phyloP scores from a whole-genome alignment of 2,797 vertebrate species.

The Arnoldichthys spilopterus region DNA sequence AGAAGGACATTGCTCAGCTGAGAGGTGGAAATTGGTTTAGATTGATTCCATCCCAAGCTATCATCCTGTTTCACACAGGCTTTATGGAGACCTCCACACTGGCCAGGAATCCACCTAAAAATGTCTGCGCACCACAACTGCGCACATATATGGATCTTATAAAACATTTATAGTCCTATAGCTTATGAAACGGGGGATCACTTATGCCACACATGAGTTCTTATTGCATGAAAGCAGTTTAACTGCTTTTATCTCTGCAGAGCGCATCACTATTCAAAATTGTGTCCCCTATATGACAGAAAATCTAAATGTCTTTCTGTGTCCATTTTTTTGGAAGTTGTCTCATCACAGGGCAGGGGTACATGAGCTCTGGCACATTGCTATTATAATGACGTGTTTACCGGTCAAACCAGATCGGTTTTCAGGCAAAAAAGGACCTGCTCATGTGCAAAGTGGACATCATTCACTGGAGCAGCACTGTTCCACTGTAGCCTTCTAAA shows the following conservation, averaged over 20 bases:
- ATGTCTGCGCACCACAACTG: not conserved
- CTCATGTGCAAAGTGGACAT: no score
- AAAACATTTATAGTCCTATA: not conserved
- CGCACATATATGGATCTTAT: not conserved
- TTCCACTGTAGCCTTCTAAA: no score
- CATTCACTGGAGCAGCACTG: no score
- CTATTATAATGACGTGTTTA: no score
- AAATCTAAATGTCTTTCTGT: not conserved
- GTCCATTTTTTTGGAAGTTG: not conserved
- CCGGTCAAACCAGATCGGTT: no score
- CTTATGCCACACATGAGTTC: not conserved
- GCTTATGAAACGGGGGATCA: not conserved
- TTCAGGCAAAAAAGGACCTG: no score
- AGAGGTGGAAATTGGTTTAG: slow-evolving; percentile 28
- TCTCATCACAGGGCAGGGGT: not conserved
- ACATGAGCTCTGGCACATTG: no score
- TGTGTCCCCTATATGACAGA: not conserved
- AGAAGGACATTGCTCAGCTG: slow-evolving; percentile 11
- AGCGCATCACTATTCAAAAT: not conserved
- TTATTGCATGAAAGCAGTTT: not conserved
- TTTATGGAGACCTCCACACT: not conserved
- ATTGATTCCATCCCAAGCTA: slow-evolving; percentile 11
- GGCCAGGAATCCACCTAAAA: slow-evolving; percentile 11
- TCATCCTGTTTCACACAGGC: slow-evolving; percentile 36
- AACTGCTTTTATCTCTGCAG: not conserved